Evolutionary conservation across 2,113 vertebrate species (phyloP), one percentile per base, ranked within the genome.

Genomic region (Macquaria australasica): DNA sequence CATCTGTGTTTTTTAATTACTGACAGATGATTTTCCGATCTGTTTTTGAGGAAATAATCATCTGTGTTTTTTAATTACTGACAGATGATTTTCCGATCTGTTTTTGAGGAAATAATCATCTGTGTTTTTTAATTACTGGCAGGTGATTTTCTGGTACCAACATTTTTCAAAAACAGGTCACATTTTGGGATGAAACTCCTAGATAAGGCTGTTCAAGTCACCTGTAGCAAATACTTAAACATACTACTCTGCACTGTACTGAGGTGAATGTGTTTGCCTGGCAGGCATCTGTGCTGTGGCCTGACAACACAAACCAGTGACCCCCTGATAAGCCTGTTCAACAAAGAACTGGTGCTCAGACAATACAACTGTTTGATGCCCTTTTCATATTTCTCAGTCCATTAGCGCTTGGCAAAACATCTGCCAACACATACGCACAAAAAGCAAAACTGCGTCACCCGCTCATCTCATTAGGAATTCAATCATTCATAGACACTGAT

Each of bases 401-500:
- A 86, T 90, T 90, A 87, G 77, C 9, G 16, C 51, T 82, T 84
- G 50, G 74, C 59, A 37, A 90, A 89, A 84, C 81, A 79, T 85
- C 71, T 68, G 84, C 78, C 15, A 69, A 84, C 62, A 68, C 70
- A 72, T 43, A 53, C 12, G n/a, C 64, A 77, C 67, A 71, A 73
- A 73, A 77, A 80, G 6, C 51, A 75, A 60, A 75, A 75, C 39
- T 67, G 80, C 70, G 1, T 82, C 85, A 84, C 73, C 77, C 25
- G 60, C 76, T 83, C 67, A 84, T 88, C 87, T 88, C 48, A 92
- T 92, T 88, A 79, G 74, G 15, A 34, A 90, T 92, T 91, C 25
- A 93, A 90, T 93, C 93, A 94, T 93, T 93, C 82, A 89, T 68
- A 68, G 62, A 81, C 70, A 64, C 77, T 70, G 51, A 83, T 86